These are phyloP conservation scores for Podotricha telesiphe DNA, from an alignment of 2,888 invertebrate genomes.

Conservation along the genomic window DNA sequence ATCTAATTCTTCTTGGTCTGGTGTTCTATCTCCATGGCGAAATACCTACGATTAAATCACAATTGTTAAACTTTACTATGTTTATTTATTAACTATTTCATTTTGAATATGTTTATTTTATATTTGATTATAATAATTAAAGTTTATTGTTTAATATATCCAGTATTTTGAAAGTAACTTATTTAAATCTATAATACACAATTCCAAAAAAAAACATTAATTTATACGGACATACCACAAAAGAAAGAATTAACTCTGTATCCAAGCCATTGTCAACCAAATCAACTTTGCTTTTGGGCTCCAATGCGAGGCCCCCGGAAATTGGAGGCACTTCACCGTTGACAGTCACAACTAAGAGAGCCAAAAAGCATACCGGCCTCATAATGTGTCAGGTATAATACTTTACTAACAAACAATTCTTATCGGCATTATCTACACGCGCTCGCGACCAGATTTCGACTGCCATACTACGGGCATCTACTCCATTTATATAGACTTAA, in stretches of 20 bases:
- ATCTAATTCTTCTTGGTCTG: slow-evolving; percentile 78
- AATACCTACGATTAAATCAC: slow-evolving; percentile 77
- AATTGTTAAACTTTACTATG: not conserved
- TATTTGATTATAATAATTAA: not conserved
- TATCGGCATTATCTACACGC: slow-evolving; percentile 59
- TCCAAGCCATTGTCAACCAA: slow-evolving; percentile 53
- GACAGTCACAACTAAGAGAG: slow-evolving; percentile 50
- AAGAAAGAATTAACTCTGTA: slow-evolving; percentile 64
- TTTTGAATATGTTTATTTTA: not conserved
- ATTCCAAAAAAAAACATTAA: slow-evolving; percentile 2
- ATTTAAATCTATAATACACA: not conserved
- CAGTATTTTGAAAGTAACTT: not conserved
- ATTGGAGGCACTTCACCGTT: slow-evolving; percentile 50
- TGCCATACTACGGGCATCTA: slow-evolving; percentile 68
- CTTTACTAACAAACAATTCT: slow-evolving; percentile 30
- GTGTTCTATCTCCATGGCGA: slow-evolving; percentile 89
- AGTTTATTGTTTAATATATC: not conserved
- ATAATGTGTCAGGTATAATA: slow-evolving; percentile 49
- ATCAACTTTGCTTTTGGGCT: slow-evolving; percentile 50
- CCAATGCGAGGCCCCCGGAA: slow-evolving; percentile 51
- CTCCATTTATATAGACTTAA: slow-evolving; percentile 69
- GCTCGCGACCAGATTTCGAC: slow-evolving; percentile 74
- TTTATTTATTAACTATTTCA: not conserved
- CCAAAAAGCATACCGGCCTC: slow-evolving; percentile 54
- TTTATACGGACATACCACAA: slow-evolving; percentile 64